Evolutionary conservation across 2,113 vertebrate species (phyloP).

Genomic region (Gymnocephalus cernua): DNA sequence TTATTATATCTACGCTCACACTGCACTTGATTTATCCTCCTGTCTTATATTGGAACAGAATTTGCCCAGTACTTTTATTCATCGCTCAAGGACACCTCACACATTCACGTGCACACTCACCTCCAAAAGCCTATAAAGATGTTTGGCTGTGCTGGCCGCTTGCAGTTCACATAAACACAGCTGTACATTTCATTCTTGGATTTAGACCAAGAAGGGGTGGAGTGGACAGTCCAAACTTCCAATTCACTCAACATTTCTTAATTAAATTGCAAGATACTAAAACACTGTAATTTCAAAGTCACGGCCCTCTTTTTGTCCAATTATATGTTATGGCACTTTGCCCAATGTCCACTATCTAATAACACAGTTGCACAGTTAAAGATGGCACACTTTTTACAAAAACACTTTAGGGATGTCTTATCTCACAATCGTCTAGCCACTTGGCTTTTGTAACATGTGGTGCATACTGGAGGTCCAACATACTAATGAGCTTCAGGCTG

Average conservation of each 20-base stretch:
- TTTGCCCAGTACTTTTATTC: background rate
- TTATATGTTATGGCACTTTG: conserved; percentile 47
- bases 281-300: conserved; percentile 61
- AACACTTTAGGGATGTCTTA: conserved; percentile 25
- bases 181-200: conserved; percentile 37
- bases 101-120: background rate
- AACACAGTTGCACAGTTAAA: conserved; percentile 30
- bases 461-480: background rate
- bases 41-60: background rate
- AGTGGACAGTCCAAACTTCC: conserved; percentile 25
- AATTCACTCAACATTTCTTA: conserved; percentile 40
- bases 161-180: conserved; percentile 14
- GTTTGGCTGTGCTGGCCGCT: background rate
- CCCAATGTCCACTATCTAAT: conserved; percentile 55
- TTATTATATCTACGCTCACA: background rate
- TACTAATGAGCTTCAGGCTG: conserved; percentile 18
- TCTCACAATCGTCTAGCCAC: conserved; percentile 14
- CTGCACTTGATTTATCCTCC: background rate
- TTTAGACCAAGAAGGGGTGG: conserved; percentile 23
- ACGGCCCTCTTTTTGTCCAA: conserved; percentile 23
- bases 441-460: conserved; percentile 22
- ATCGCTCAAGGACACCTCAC: conserved; percentile 17
- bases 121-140: conserved; percentile 32
- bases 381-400: conserved; percentile 31
- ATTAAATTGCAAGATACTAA: conserved; percentile 39